These are phyloP conservation scores for Periparus ater DNA, from an alignment of 2,797 vertebrate genomes.

Conservation along the genomic window DNA sequence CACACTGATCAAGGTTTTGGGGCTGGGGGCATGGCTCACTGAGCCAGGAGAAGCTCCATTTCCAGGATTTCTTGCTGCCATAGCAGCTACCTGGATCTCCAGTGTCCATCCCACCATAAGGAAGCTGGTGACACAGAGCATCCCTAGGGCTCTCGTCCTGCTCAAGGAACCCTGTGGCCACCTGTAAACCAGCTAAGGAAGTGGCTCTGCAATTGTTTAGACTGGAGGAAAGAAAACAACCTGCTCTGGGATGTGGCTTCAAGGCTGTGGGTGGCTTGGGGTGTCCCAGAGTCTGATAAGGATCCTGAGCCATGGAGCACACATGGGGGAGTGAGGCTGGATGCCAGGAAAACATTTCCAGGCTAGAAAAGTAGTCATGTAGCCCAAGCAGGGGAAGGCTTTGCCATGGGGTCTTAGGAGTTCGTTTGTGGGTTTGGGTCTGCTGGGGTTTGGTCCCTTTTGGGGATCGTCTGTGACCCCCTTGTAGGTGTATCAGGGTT, in stretches of 20 bases:
- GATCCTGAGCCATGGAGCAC: fast-evolving
- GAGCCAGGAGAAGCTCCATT: neutral
- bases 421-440: neutral
- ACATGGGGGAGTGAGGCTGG: neutral
- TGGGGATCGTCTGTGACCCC: too few relatives aligned
- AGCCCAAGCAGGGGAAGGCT: neutral
- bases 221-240: neutral
- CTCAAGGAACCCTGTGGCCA: neutral
- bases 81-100: neutral
- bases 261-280: neutral
- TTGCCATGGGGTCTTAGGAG: neutral
- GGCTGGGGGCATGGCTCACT: neutral
- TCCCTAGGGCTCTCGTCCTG: neutral
- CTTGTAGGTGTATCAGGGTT: neutral
- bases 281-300: neutral
- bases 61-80: neutral
- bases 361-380: neutral
- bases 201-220: neutral
- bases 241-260: neutral
- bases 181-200: neutral
- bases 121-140: neutral
- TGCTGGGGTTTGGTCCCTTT: neutral
- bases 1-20: neutral
- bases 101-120: neutral
- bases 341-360: neutral